phyloP scores from a whole-genome alignment of 2,797 vertebrate genomes.

The Apogon hyalosoma region DNA sequence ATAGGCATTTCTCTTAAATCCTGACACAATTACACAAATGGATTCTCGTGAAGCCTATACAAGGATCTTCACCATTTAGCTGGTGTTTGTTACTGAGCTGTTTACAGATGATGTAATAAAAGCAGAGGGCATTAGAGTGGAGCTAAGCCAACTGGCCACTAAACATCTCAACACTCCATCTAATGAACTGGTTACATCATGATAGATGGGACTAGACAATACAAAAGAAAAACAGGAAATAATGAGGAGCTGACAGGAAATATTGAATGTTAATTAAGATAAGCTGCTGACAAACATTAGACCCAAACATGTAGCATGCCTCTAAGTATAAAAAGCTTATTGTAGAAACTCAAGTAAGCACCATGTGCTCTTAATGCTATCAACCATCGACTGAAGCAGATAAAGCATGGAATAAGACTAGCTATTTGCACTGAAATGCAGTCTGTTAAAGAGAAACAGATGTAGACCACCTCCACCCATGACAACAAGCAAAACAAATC shows the following conservation, averaged over 20 bases:
- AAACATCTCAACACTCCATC: slow-evolving; percentile 54
- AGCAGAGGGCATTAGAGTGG: slow-evolving; percentile 63
- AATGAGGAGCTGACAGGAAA: slow-evolving; percentile 38
- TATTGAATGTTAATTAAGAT: slow-evolving; percentile 20
- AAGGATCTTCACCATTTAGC: slow-evolving; percentile 39
- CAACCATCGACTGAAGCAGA: slow-evolving; percentile 15
- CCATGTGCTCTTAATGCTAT: background rate
- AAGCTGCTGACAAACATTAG: slow-evolving; percentile 12
- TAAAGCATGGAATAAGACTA: background rate
- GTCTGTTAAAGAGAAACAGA: slow-evolving; percentile 59
- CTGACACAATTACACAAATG: slow-evolving; percentile 60
- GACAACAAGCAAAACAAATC: slow-evolving; percentile 47
- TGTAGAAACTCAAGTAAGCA: background rate
- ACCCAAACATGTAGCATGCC: background rate
- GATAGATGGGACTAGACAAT: slow-evolving; percentile 15
- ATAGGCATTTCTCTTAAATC: slow-evolving; percentile 39
- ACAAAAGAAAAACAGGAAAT: slow-evolving; percentile 37
- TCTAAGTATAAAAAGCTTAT: background rate
- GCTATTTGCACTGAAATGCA: slow-evolving; percentile 35
- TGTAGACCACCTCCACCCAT: slow-evolving; percentile 43
- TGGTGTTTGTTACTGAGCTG: slow-evolving; percentile 43
- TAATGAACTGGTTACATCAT: slow-evolving; percentile 46
- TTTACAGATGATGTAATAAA: slow-evolving; percentile 69
- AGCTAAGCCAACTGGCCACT: slow-evolving; percentile 54
- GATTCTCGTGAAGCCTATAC: slow-evolving; percentile 26